A percentile compares a stretch with the other conserved stretches of the same genome.
phyloP scores from a whole-genome alignment of 2,888 invertebrate genomes.

The Drosophila acutilabella region DNA sequence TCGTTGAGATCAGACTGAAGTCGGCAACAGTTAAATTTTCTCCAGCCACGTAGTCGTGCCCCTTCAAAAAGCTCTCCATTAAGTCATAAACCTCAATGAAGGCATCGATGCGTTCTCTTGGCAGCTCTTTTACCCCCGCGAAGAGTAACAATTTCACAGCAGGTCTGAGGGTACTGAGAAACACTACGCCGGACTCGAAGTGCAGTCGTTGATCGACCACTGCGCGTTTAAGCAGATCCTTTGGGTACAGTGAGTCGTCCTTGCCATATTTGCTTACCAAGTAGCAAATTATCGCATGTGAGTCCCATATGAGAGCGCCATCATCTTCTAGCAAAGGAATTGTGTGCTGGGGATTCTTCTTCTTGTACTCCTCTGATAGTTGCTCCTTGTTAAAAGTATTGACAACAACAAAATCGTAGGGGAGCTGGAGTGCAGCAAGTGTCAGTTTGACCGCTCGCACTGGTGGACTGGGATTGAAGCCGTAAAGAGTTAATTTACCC shows the following conservation, averaged over 20 bases:
- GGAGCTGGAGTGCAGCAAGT: conserved; percentile 88
- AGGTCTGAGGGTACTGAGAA: conserved; percentile 17
- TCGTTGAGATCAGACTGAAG: conserved; percentile 53
- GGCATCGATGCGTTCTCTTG: conserved; percentile 30
- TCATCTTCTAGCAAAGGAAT: conserved; percentile 80
- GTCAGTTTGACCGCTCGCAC: conserved; percentile 87
- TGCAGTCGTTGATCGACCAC: conserved; percentile 64
- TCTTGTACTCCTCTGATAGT: conserved; percentile 59
- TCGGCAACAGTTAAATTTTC: conserved; percentile 75
- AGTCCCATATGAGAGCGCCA: conserved; percentile 74
- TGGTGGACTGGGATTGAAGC: conserved; percentile 86
- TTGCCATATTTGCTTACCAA: conserved; percentile 78
- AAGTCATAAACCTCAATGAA: conserved; percentile 44
- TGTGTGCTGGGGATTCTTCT: conserved; percentile 82
- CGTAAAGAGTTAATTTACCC: conserved; percentile 66
- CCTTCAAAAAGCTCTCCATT: conserved; percentile 51
- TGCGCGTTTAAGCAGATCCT: conserved; percentile 73
- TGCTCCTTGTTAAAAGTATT: conserved; percentile 59
- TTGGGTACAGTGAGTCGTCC: conserved; percentile 76
- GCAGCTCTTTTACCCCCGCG: conserved; percentile 24
- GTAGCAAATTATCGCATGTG: conserved; percentile 82
- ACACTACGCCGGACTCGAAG: conserved; percentile 43
- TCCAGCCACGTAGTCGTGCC: conserved; percentile 56
- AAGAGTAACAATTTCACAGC: conserved; percentile 23
- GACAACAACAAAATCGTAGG: conserved; percentile 72